Percentiles rank a stretch among this genome's conserved stretches.
These are phyloP conservation scores for Furcula furcula DNA, from an alignment of 2,888 invertebrate genomes.

Conservation along the genomic window DNA sequence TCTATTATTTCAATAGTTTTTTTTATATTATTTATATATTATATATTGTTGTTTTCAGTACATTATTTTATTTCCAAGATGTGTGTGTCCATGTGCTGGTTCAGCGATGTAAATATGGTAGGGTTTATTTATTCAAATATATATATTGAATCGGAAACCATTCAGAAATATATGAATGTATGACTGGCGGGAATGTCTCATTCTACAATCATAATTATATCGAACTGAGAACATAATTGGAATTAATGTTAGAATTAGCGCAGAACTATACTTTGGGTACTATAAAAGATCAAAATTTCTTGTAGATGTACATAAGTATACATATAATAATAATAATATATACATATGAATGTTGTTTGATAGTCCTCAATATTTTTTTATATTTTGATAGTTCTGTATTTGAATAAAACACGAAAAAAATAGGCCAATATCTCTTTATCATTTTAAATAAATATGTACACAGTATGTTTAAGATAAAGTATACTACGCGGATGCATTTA, in stretches of 20 bases:
- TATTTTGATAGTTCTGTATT: constrained; percentile 83
- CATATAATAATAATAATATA: constrained; percentile 67
- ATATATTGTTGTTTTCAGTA: constrained; percentile 61
- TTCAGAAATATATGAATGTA: constrained; percentile 51
- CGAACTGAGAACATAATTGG: constrained; percentile 67
- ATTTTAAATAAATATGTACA: constrained; percentile 70
- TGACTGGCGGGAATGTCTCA: constrained; percentile 55
- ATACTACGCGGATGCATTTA: constrained; percentile 75
- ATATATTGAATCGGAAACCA: constrained; percentile 52
- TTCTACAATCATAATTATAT: constrained; percentile 56
- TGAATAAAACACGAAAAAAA: constrained; percentile 67
- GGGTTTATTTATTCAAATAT: constrained; percentile 75
- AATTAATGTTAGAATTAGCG: constrained; percentile 68
- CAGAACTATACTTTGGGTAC: constrained; percentile 78
- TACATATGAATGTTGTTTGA: constrained; percentile 81
- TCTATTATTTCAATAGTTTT: constrained; percentile 53
- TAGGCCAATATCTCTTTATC: constrained; percentile 79
- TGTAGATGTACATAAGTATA: constrained; percentile 77
- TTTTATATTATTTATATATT: too few relatives aligned
- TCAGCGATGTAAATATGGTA: constrained; percentile 77
- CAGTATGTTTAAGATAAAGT: constrained; percentile 65
- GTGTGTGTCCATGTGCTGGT: constrained; percentile 80
- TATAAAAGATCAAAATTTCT: constrained; percentile 70
- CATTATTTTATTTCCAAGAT: constrained; percentile 71
- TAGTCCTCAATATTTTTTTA: constrained; percentile 82